Evolutionary conservation across 2,113 vertebrate species (phyloP).

Genomic region (Trichechus manatus): DNA sequence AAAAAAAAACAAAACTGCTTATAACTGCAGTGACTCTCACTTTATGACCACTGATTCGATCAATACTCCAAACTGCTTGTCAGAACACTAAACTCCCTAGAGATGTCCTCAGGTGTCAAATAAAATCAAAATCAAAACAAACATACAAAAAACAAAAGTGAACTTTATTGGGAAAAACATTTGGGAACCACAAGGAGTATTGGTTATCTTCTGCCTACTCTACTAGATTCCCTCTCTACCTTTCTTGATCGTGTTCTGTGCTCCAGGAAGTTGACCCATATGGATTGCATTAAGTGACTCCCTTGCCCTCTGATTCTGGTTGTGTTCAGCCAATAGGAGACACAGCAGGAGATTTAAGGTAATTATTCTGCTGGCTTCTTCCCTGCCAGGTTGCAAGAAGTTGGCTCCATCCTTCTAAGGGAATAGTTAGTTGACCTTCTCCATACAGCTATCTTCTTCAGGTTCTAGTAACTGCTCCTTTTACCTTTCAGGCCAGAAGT

Average conservation of each 20-base stretch:
- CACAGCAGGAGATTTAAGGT: neutral
- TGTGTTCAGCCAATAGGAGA: neutral
- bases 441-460: neutral
- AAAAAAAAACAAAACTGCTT: neutral
- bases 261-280: neutral
- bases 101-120: neutral
- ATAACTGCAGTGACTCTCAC: neutral
- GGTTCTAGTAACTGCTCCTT: neutral
- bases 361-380: neutral
- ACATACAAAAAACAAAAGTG: constrained; percentile 6
- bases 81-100: neutral
- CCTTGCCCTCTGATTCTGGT: neutral
- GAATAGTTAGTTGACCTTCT: neutral
- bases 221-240: neutral
- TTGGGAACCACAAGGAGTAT: neutral
- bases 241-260: neutral
- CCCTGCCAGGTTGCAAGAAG: neutral
- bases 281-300: neutral
- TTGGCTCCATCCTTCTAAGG: neutral
- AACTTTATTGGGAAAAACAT: neutral
- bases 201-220: neutral
- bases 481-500: neutral
- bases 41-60: neutral
- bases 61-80: neutral
- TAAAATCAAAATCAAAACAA: constrained; percentile 31